These are phyloP conservation scores for Gryllus longicercus DNA, from an alignment of 2,888 invertebrate genomes.

Conservation along the genomic window DNA sequence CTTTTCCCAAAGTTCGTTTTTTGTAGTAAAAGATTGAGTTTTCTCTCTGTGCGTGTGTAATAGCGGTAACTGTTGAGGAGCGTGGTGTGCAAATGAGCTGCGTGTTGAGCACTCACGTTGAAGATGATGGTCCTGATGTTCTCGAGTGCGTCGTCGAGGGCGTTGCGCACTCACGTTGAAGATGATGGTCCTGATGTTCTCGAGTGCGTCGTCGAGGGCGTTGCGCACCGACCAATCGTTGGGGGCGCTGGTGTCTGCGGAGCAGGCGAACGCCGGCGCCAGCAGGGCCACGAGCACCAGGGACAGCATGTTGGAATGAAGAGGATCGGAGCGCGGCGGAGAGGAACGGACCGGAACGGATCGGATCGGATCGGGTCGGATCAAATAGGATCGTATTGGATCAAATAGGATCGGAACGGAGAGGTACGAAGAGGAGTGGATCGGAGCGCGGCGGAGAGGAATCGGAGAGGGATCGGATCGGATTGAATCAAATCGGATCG, in stretches of 20 bases:
- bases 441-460: too few species aligned
- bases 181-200: background rate
- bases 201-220: background rate
- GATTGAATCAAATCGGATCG: too few species aligned
- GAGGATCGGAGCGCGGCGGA: too few species aligned
- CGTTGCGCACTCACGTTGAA: background rate
- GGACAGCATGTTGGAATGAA: too few species aligned
- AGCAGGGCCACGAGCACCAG: background rate
- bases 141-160: background rate
- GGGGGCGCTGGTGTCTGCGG: background rate
- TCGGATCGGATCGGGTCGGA: too few species aligned
- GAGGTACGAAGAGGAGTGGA: too few species aligned
- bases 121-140: background rate
- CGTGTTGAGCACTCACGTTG: background rate
- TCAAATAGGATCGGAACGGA: too few species aligned
- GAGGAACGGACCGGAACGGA: too few species aligned
- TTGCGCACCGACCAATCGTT: background rate
- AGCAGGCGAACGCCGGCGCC: background rate
- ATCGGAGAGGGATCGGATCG: too few species aligned
- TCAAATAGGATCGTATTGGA: too few species aligned
- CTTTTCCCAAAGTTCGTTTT: too few species aligned
- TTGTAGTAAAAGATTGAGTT: too few species aligned
- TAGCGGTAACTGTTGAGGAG: background rate
- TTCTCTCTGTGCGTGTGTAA: background rate
- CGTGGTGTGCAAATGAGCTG: background rate